Evolutionary conservation across 1,140 invertebrate genomes (phyloP).

Genomic region (Oscheius sp.): DNA sequence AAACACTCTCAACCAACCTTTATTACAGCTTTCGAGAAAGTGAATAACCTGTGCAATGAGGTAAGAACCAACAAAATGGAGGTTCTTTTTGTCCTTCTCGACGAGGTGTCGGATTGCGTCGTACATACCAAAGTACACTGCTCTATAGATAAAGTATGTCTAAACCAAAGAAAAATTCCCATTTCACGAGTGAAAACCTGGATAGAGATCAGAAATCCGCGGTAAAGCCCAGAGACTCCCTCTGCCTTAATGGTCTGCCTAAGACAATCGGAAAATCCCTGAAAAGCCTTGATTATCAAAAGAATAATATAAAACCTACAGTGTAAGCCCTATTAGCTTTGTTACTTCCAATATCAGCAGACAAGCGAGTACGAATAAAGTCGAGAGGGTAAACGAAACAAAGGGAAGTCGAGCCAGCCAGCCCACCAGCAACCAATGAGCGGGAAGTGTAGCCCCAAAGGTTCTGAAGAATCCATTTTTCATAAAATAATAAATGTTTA

Average conservation of each 20-base stretch:
- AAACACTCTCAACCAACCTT: conserved; percentile 1
- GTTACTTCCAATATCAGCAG: conserved; percentile 13
- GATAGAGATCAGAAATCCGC: conserved; percentile 36
- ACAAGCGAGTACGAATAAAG: conserved; percentile 22
- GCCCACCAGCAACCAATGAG: conserved; percentile 1
- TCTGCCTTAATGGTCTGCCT: conserved; percentile 22
- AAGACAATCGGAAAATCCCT: conserved; percentile 29
- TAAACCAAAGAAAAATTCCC: conserved; percentile 12
- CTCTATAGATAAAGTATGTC: conserved; percentile 36
- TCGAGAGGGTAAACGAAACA: conserved; percentile 27
- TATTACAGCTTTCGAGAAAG: neutral
- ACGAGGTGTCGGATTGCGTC: conserved; percentile 25
- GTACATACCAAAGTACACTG: conserved; percentile 38
- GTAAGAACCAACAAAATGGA: conserved; percentile 20
- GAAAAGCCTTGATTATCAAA: neutral
- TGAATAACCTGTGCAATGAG: conserved; percentile 23
- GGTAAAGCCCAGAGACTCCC: conserved; percentile 33
- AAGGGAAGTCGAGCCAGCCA: conserved; percentile 17
- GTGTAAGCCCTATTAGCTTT: conserved; percentile 7
- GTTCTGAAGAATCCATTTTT: neutral
- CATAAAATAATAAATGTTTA: neutral
- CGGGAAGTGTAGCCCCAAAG: conserved; percentile 12
- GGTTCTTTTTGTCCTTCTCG: conserved; percentile 21
- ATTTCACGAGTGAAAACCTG: neutral
- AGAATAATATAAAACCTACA: neutral